Conservation (phyloP, 2,797 vertebrate genomes). For the Bradypodion pumilum region DNA sequence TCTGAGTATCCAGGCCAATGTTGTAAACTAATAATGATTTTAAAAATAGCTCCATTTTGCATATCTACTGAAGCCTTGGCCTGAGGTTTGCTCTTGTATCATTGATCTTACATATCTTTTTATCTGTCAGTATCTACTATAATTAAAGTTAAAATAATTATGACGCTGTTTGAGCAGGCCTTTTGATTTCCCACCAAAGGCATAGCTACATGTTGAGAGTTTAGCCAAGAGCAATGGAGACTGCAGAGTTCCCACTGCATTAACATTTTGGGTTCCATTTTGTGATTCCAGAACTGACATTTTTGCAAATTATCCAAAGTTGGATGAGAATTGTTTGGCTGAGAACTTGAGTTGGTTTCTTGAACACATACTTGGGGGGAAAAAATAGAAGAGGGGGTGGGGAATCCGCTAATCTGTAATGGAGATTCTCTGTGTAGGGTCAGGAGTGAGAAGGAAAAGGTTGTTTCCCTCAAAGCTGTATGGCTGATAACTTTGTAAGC, state of each 20-base stretch:
- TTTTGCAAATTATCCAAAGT: background rate
- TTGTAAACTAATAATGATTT: background rate
- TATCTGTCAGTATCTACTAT: conserved; percentile 12
- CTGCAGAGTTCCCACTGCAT: background rate
- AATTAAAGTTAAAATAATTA: background rate
- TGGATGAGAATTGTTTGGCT: background rate
- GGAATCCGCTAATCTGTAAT: too few relatives aligned
- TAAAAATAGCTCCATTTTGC: too few relatives aligned
- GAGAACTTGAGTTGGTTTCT: background rate
- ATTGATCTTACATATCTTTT: background rate
- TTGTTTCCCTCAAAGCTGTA: background rate
- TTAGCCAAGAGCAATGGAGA: background rate
- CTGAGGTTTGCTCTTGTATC: conserved; percentile 23
- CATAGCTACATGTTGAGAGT: background rate
- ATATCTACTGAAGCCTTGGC: background rate
- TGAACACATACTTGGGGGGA: background rate
- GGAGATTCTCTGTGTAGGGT: too few relatives aligned
- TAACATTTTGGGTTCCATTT: background rate
- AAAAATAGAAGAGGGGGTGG: background rate
- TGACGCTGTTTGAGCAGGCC: background rate
- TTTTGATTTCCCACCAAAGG: conserved; percentile 11
- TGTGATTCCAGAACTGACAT: background rate
- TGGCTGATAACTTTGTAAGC: background rate
- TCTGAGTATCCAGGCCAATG: background rate
- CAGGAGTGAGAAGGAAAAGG: too few relatives aligned